Base-by-base conservation (phyloP, 2,113 vertebrate species). In the Callionymus lyra region DNA sequence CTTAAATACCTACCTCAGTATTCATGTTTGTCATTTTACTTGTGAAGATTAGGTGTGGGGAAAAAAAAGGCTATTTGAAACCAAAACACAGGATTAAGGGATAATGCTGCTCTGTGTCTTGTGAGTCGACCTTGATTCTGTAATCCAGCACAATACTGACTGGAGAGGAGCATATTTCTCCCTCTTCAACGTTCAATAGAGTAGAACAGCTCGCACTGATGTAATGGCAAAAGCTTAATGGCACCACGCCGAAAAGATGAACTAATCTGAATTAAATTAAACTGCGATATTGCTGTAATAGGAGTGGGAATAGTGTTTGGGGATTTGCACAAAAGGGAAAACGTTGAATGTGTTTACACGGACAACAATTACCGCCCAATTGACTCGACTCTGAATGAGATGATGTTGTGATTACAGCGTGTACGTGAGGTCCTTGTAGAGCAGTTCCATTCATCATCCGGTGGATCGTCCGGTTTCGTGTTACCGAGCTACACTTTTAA, bases 81-180 rank as follows among this genome's bases (percentile, higher is more conserved):
- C 78, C 84, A 82, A 80, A 83, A 83, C 81, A 85, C 61, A 72
- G 74, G 80, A 82, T 82, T 84, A 82, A 80, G 70, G 81, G 81
- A 84, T 86, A 82, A 82, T 82, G 73, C 71, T 70, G 68, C 72
- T 79, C 72, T 76, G 66, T 79, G 74, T 81, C 73, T 82, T 82
- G 69, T 76, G 74, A 72, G 78, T 80, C 75, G 70, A 84, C 83
- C 76, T 82, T 84, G 72, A 83, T 81, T 81, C 69, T 58, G 75
- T 83, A 82, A 84, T 82, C 82, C 78, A 80, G 76, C 67, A 80
- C 77, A 76, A 76, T 77, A 75, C 21, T 27, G 21, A 27, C 65
- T 70, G 55, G 60, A 75, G 70, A 80, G 77, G 76, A 69, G 77
- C 70, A 62, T 53, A 65, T 72, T 79, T 80, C 77, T 65, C 55